A percentile compares a stretch with the other conserved stretches of the same genome.
These are phyloP conservation scores for Caranx ignobilis DNA, from an alignment of 2,113 vertebrate species.

Conservation along the genomic window DNA sequence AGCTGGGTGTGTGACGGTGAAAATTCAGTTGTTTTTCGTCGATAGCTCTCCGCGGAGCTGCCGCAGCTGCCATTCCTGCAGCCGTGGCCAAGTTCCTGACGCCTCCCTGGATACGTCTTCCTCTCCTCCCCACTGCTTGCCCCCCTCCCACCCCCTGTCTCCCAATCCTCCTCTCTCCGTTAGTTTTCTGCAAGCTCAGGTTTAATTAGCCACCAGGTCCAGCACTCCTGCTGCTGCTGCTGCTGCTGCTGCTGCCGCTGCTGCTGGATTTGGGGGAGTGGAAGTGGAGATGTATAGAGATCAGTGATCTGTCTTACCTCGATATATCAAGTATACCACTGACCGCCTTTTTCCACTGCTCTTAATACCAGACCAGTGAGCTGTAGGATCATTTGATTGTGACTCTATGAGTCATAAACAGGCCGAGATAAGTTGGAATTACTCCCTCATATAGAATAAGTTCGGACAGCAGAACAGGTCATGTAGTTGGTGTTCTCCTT, in stretches of 20 bases:
- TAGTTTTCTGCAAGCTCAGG: constrained; percentile 14
- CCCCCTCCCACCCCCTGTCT: neutral
- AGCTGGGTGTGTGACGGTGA: constrained; percentile 53
- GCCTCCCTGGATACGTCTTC: constrained; percentile 62
- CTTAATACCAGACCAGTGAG: constrained; percentile 35
- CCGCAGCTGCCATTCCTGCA: constrained; percentile 78
- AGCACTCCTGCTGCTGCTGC: constrained; percentile 28
- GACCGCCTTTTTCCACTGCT: constrained; percentile 54
- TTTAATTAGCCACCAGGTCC: constrained; percentile 46
- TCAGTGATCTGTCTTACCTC: constrained; percentile 11
- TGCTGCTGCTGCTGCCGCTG: constrained; percentile 29
- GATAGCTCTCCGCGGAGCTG: constrained; percentile 49
- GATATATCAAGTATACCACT: constrained; percentile 30
- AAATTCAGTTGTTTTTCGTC: constrained; percentile 44
- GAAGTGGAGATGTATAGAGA: constrained; percentile 22
- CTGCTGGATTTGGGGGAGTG: constrained; percentile 13
- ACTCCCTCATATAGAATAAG: constrained; percentile 31
- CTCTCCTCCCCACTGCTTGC: constrained; percentile 46
- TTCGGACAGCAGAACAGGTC: constrained; percentile 34
- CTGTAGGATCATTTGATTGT: constrained; percentile 6
- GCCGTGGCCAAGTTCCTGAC: constrained; percentile 75
- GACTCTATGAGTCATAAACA: constrained; percentile 21
- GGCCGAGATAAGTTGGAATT: constrained; percentile 46
- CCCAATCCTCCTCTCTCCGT: constrained; percentile 8
- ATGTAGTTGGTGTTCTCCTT: constrained; percentile 7